Evolutionary conservation across 2,888 invertebrate species (phyloP), one percentile per base, ranked within the genome.

Genomic region (Perizoma flavofasciatum): DNA sequence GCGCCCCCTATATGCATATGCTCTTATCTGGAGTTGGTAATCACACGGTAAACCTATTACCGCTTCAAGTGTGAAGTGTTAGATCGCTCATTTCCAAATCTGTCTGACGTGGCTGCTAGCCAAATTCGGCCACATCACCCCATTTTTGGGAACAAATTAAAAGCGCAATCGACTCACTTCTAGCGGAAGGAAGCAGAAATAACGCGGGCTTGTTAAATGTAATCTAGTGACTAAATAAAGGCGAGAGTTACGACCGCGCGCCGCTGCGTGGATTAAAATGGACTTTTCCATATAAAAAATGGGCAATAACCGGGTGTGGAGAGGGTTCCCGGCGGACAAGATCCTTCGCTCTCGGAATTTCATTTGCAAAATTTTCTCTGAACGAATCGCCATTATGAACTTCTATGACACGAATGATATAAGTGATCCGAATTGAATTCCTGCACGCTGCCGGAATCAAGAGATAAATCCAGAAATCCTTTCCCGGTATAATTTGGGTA

Each of bases 141-240:
- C 59, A 71, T 72, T 72, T 71, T 70, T 71, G 59, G 55, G 63
- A 64, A 69, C 71, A 68, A 71, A 75, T 75, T 70, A 59, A 70
- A 73, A 71, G 66, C 67, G 63, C 68, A 70, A 69, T 69, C 62
- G 70, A 62, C 69, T 72, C 68, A 71, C 68, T 69, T 70, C 66
- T 67, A 69, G 70, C 68, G 64, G 69, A 70, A 72, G 68, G 71
- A 73, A 79, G 65, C 68, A 69, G 69, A 75, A 76, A 75, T 69
- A 77, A 73, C 67, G 57, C 63, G 59, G 65, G 55, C 71, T 77
- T 74, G 80, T 82, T 78, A 74, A 71, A 72, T 69, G 71, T 83
- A 83, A 85, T 85, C 82, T 83, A 82, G 84, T 75, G 78, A 77
- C 80, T 82, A 81, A 85, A 88, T 82, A 87, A 85, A 83, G 81